Evolutionary conservation across 2,888 invertebrate genomes (phyloP).

Genomic region (Pinctada fucata): DNA sequence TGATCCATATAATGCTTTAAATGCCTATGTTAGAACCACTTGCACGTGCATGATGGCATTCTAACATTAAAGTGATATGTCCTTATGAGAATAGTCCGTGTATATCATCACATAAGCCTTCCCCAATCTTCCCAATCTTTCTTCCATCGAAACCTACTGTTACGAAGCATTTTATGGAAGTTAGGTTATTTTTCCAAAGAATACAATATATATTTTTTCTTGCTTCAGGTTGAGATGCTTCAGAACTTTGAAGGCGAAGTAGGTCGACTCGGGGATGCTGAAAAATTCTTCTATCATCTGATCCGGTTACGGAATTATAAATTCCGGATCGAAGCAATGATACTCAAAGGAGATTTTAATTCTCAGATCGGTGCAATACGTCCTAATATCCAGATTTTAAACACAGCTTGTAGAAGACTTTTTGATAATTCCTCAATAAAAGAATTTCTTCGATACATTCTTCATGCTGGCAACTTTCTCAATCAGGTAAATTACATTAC

Average conservation of each 20-base stretch:
- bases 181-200: too few relatives aligned
- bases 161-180: too few relatives aligned
- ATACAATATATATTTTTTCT: too few relatives aligned
- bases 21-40: too few relatives aligned
- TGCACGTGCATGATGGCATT: too few relatives aligned
- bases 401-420: constrained; percentile 88
- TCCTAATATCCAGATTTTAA: constrained; percentile 93
- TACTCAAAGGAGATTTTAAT: constrained; percentile 95
- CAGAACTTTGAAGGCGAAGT: constrained; percentile 75
- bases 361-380: constrained; percentile 92
- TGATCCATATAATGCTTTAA: too few relatives aligned
- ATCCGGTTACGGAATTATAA: constrained; percentile 83
- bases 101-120: too few relatives aligned
- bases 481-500: constrained; percentile 84
- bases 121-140: too few relatives aligned
- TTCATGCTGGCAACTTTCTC: constrained; percentile 97
- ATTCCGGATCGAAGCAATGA: constrained; percentile 95
- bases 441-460: constrained; percentile 94
- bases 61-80: too few relatives aligned
- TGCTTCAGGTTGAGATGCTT: constrained; percentile 72
- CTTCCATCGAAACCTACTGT: too few relatives aligned
- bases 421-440: constrained; percentile 83
- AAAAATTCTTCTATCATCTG: constrained; percentile 77
- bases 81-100: too few relatives aligned
- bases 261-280: constrained; percentile 78